These are phyloP conservation scores for Platycheirus albimanus DNA, from an alignment of 2,888 invertebrate genomes.

Conservation along the genomic window DNA sequence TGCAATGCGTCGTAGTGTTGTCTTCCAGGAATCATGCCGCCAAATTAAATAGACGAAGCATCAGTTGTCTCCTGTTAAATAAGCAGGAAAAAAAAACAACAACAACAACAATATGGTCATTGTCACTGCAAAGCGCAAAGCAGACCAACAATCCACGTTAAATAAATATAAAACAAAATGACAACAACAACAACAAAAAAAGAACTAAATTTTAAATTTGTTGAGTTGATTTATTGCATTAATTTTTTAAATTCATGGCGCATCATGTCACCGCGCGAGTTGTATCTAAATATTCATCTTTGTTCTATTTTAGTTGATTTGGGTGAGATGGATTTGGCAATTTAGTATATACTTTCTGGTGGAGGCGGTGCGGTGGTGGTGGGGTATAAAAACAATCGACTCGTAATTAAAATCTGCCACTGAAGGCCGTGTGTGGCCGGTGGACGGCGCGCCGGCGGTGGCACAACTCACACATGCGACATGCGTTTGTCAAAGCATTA, in stretches of 20 bases:
- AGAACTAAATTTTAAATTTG: conserved; percentile 32
- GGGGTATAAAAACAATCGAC: conserved; percentile 33
- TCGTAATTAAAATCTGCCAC: conserved; percentile 58
- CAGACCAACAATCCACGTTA: background rate
- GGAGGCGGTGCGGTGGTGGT: background rate
- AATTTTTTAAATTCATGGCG: conserved; percentile 65
- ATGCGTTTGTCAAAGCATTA: too few relatives aligned
- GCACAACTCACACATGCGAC: too few relatives aligned
- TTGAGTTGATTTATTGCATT: conserved; percentile 60
- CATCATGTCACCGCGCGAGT: conserved; percentile 53
- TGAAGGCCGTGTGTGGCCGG: conserved; percentile 62
- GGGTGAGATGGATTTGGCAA: conserved; percentile 35
- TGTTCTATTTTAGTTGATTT: conserved; percentile 67
- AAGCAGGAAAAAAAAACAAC: too few relatives aligned
- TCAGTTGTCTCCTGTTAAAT: conserved; percentile 48
- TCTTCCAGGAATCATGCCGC: conserved; percentile 71
- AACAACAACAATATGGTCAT: conserved; percentile 38
- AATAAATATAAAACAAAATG: too few relatives aligned
- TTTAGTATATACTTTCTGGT: too few relatives aligned
- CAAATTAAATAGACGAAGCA: conserved; percentile 66
- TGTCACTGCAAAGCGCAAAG: conserved; percentile 3
- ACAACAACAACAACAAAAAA: too few relatives aligned
- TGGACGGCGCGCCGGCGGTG: too few relatives aligned
- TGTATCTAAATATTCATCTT: conserved; percentile 33
- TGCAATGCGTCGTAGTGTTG: conserved; percentile 37